These are phyloP conservation scores for Pristis pectinata DNA, from an alignment of 2,797 vertebrate genomes.

Conservation along the genomic window DNA sequence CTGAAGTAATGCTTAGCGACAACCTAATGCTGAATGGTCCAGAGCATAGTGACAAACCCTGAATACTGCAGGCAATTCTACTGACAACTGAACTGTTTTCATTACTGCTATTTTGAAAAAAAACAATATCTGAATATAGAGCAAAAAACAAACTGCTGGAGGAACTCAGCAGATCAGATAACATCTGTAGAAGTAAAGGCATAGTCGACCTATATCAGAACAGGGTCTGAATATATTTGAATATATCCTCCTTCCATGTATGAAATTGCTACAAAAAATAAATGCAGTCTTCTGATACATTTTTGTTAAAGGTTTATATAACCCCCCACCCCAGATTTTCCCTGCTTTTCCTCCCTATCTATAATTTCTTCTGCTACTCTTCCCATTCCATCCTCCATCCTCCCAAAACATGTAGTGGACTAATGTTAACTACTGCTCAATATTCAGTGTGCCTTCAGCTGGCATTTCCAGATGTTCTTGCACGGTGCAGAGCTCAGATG, in stretches of 20 bases:
- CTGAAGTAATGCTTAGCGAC: neutral
- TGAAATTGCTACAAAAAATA: neutral
- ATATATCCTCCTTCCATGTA: no score
- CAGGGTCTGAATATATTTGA: no score
- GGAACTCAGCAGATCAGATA: no score
- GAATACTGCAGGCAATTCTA: neutral
- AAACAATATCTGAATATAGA: no score
- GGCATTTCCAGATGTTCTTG: neutral
- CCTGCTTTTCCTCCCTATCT: neutral
- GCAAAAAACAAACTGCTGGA: no score
- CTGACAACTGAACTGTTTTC: neutral
- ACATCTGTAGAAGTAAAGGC: no score
- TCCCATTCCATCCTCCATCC: no score
- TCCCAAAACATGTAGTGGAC: neutral
- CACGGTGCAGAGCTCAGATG: neutral
- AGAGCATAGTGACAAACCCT: neutral
- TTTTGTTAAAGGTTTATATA: neutral
- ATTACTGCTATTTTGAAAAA: neutral
- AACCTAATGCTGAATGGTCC: neutral
- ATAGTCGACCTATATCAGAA: no score
- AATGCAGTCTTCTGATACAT: neutral
- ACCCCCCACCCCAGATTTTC: neutral
- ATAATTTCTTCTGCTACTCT: neutral
- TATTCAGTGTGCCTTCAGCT: neutral
- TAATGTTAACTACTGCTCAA: neutral